A percentile compares a stretch with the other conserved stretches of the same genome.
These are phyloP conservation scores for Drosophila grimshawi DNA, from an alignment of 1,140 invertebrate species.

Conservation along the genomic window DNA sequence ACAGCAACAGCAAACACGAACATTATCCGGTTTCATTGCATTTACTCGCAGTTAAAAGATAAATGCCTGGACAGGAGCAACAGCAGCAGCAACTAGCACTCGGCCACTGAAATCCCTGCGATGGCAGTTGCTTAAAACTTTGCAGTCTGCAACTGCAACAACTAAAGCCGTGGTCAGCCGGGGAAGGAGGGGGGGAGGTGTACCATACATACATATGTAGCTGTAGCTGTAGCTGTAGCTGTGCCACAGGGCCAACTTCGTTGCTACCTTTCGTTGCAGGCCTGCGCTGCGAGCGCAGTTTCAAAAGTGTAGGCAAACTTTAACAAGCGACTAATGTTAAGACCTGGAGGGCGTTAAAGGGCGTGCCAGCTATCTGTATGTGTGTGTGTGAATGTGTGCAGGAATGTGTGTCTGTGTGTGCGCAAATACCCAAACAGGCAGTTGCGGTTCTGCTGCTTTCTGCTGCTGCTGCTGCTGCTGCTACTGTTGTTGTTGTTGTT, in stretches of 20 bases:
- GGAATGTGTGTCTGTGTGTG: constrained; percentile 30
- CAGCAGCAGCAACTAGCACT: constrained; percentile 12
- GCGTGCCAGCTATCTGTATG: constrained; percentile 36
- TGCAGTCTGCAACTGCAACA: constrained; percentile 13
- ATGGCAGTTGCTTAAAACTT: constrained; percentile 50
- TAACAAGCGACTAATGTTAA: constrained; percentile 50
- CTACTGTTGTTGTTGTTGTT: constrained; percentile 4
- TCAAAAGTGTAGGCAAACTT: constrained; percentile 41
- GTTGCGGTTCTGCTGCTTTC: neutral
- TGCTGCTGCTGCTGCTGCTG: constrained; percentile 3
- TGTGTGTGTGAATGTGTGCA: constrained; percentile 10
- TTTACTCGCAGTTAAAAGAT: constrained; percentile 45
- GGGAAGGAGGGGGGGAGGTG: neutral
- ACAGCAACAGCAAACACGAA: neutral
- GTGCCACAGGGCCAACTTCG: constrained; percentile 22
- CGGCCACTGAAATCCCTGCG: constrained; percentile 34
- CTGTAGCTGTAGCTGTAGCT: neutral
- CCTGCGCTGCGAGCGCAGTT: neutral
- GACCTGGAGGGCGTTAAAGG: neutral
- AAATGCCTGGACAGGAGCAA: constrained; percentile 41
- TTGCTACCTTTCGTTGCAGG: constrained; percentile 7
- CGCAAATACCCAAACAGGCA: constrained; percentile 26
- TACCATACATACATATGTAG: neutral
- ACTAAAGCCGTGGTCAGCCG: neutral
- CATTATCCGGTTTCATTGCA: constrained; percentile 38